Percentiles rank a stretch among this genome's conserved stretches.
Evolutionary conservation across 2,797 vertebrate species (phyloP).

Genomic region (Micropoecilia bifurca): DNA sequence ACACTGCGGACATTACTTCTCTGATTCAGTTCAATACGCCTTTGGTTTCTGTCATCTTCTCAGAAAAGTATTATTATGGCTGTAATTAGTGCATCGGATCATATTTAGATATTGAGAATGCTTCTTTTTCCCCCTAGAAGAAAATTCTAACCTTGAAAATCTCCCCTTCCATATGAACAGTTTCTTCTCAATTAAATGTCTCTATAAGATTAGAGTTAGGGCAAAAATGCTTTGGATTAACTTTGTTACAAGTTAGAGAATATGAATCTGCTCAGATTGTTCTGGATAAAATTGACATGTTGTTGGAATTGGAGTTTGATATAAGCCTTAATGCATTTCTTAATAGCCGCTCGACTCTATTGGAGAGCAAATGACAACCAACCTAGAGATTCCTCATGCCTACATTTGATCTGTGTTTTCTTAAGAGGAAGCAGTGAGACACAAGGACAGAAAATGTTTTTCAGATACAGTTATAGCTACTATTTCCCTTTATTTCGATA

Average conservation of each 20-base stretch:
- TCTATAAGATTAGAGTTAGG: neutral
- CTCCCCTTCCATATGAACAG: no score
- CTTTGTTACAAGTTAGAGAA: neutral
- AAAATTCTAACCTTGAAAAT: neutral
- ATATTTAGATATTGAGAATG: neutral
- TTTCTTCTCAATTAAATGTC: neutral
- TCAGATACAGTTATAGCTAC: conserved; percentile 6
- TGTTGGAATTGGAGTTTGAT: conserved; percentile 5
- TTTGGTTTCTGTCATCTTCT: neutral
- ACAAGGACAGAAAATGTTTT: conserved; percentile 49
- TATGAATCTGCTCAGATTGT: neutral
- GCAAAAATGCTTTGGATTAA: neutral
- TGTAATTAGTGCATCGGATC: neutral
- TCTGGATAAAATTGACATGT: neutral
- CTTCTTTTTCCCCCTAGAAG: neutral
- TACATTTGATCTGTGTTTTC: conserved; percentile 78
- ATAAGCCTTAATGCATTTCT: conserved; percentile 28
- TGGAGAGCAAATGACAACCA: conserved; percentile 68
- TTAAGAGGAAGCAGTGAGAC: conserved; percentile 44
- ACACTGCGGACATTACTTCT: neutral
- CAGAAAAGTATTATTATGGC: neutral
- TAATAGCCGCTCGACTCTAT: conserved; percentile 32
- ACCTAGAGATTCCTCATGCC: conserved; percentile 73
- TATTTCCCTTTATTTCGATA: neutral
- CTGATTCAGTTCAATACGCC: neutral